Conservation (phyloP, 2,113 vertebrate genomes). For the Laticauda laticaudata region DNA sequence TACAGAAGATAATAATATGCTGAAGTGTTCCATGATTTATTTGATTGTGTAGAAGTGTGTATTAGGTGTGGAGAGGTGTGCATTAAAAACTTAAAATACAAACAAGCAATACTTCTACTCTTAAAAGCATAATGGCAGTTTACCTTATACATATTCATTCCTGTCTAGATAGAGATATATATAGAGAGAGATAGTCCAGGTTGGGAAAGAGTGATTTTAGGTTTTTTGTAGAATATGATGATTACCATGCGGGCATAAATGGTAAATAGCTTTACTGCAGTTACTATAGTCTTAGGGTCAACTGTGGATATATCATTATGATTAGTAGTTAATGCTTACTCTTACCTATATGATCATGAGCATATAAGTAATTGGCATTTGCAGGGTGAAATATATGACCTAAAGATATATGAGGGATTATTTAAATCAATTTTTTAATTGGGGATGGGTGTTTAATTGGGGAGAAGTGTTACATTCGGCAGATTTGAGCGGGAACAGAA, state of each 20-base stretch:
- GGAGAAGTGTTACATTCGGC: no score
- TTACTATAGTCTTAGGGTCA: neutral
- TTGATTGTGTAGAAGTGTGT: neutral
- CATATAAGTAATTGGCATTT: neutral
- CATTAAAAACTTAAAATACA: constrained; percentile 12
- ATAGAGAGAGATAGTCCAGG: neutral
- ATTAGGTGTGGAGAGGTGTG: neutral
- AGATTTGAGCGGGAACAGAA: no score
- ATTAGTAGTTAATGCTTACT: neutral
- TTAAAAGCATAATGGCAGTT: neutral
- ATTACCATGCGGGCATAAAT: neutral
- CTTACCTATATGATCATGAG: neutral
- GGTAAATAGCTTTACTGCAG: neutral
- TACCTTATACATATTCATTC: neutral
- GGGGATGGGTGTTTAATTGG: no score
- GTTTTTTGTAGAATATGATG: neutral
- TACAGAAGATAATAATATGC: neutral
- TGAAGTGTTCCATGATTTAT: neutral
- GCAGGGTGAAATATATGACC: neutral
- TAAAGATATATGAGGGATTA: neutral
- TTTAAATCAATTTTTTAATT: neutral
- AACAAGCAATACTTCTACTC: neutral
- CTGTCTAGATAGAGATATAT: neutral
- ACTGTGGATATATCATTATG: neutral
- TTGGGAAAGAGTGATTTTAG: neutral